Base-by-base conservation (phyloP, 2,113 vertebrate species). In the Dipodomys spectabilis region DNA sequence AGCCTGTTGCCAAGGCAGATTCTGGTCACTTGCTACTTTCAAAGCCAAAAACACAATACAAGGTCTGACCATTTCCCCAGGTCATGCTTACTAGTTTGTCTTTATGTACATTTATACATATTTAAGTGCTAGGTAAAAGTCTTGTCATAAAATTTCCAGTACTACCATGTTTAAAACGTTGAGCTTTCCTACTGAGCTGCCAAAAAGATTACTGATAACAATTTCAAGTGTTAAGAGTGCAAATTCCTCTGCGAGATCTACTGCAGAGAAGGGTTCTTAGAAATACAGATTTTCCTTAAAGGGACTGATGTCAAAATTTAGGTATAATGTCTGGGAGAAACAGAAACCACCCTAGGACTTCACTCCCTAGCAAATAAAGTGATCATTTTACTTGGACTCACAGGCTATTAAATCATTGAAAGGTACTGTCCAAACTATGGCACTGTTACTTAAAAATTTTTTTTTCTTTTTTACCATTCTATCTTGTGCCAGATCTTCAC, bases 341-440 rank as follows among this genome's bases (percentile, higher is more conserved):
- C 96, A 98, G 97, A 98, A 97, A 96, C 97, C 97, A 98, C 97
- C 96, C 97, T 97, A 95, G 95, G 97, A 98, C 98, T 98, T 97
- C 96, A 97, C 91, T 98, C 96, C 95, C 98, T 98, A 98, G 97
- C 97, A 98, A 98, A 97, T 96, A 98, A 96, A 97, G 97, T 92
- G 95, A 98, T 97, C 94, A 32, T 97, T 57, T 98, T 67, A 87
- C 92, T 95, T 97, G 97, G 97, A 98, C 98, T 98, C 97, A 98
- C 98, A 98, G 98, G 98, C 98, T 98, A 98, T 98, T 97, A 98
- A 98, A 97, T 98, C 96, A 98, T 92, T 97, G 97, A 98, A 98
- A 98, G 97, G 98, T 98, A 98, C 98, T 98, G 98, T 98, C 98
- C 96, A 98, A 98, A 98, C 98, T 98, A 98, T 98, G 98, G 98